Conservation (phyloP, 2,888 invertebrate genomes). For the Macroteleia sp. region DNA sequence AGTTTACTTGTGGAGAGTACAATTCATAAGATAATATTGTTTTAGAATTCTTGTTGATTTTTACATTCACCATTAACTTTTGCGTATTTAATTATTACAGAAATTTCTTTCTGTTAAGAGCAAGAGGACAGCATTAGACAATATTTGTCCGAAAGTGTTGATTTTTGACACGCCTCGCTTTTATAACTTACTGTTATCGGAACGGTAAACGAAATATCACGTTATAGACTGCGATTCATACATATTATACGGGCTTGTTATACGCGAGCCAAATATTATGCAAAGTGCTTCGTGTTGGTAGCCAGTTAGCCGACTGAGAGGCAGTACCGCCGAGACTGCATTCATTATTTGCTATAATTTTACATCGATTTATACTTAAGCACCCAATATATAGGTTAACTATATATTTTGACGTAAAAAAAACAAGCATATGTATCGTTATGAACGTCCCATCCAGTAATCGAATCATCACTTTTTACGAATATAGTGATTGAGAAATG, state of each 20-base stretch:
- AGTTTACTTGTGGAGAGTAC: too few species aligned
- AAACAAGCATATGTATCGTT: constrained; percentile 47
- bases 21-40: too few species aligned
- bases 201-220: constrained; percentile 67
- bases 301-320: constrained; percentile 69
- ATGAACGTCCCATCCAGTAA: constrained; percentile 54
- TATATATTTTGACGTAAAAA: constrained; percentile 43
- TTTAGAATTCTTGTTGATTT: too few species aligned
- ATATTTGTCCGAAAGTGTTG: constrained; percentile 14
- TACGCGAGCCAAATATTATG: constrained; percentile 76
- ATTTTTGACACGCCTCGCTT: constrained; percentile 51
- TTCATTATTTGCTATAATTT: constrained; percentile 74
- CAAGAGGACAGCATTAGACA: not conserved
- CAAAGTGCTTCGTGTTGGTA: constrained; percentile 72
- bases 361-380: constrained; percentile 70
- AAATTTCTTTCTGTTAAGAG: too few species aligned
- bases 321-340: constrained; percentile 56
- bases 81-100: too few species aligned
- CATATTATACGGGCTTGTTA: constrained; percentile 71
- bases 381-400: constrained; percentile 67
- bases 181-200: constrained; percentile 56
- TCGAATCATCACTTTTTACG: constrained; percentile 58
- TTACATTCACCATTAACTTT: too few species aligned
- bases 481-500: constrained; percentile 58
- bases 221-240: constrained; percentile 57